Percentiles rank a stretch among this genome's conserved stretches.
Conservation (phyloP, 2,113 vertebrate genomes). For the Noturus placidus region DNA sequence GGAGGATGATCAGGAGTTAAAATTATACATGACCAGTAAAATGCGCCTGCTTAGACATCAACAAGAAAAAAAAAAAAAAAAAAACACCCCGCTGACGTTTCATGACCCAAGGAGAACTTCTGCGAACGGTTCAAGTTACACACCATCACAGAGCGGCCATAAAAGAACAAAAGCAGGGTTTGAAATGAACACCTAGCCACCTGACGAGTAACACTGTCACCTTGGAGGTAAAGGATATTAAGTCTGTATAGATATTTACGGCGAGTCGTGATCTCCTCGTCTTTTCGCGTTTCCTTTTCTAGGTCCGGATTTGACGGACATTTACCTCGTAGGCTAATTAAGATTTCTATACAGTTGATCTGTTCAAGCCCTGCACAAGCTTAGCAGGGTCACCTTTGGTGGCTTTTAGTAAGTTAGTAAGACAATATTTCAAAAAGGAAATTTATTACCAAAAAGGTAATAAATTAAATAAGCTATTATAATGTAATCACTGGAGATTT, state of each 20-base stretch:
- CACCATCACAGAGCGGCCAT: neutral
- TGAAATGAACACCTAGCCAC: neutral
- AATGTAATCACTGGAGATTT: neutral
- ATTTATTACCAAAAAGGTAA: neutral
- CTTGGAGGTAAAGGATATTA: neutral
- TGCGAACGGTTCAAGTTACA: neutral
- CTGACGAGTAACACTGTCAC: neutral
- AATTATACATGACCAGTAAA: neutral
- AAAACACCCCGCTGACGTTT: neutral
- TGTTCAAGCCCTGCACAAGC: neutral
- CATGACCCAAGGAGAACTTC: neutral
- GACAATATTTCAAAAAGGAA: neutral
- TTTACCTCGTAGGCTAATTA: neutral
- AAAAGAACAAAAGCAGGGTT: neutral
- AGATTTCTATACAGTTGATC: neutral
- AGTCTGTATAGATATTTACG: neutral
- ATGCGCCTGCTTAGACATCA: neutral
- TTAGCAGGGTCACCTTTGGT: neutral
- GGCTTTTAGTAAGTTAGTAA: neutral
- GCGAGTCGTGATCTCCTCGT: neutral
- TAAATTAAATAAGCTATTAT: neutral
- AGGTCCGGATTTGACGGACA: neutral
- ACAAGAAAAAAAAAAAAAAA: no score
- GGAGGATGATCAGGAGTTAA: neutral
- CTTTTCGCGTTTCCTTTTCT: neutral